phyloP scores from a whole-genome alignment of 2,113 vertebrate genomes.

The Salvelinus namaycush region DNA sequence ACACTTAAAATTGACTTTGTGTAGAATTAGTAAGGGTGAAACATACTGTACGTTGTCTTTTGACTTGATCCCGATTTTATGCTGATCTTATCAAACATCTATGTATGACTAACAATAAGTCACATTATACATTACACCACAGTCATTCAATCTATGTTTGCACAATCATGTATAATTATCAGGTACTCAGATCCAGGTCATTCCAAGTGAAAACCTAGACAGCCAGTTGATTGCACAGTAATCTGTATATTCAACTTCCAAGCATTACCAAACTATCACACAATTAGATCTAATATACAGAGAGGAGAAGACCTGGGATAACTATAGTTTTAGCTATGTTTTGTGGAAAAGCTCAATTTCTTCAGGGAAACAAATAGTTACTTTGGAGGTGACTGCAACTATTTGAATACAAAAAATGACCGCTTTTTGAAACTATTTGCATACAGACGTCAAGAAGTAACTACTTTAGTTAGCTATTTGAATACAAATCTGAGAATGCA shows the following conservation, averaged over 20 bases:
- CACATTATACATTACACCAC: neutral
- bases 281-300: too few species aligned
- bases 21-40: too few species aligned
- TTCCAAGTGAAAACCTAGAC: neutral
- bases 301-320: too few species aligned
- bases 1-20: constrained; percentile 5
- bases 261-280: too few species aligned
- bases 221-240: neutral
- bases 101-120: neutral
- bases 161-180: neutral
- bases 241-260: neutral
- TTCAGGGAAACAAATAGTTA: neutral
- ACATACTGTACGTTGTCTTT: constrained; percentile 19
- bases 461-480: too few species aligned
- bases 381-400: too few species aligned
- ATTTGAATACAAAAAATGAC: too few species aligned
- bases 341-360: too few species aligned
- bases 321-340: too few species aligned
- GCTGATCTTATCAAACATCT: neutral
- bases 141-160: neutral
- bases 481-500: too few species aligned
- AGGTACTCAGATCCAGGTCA: neutral
- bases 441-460: too few species aligned
- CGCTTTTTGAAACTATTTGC: too few species aligned
- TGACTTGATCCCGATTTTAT: constrained; percentile 28